Evolutionary conservation across 2,888 invertebrate genomes (phyloP), one percentile per base, ranked within the genome.

Genomic region (Ectemnius continuus): DNA sequence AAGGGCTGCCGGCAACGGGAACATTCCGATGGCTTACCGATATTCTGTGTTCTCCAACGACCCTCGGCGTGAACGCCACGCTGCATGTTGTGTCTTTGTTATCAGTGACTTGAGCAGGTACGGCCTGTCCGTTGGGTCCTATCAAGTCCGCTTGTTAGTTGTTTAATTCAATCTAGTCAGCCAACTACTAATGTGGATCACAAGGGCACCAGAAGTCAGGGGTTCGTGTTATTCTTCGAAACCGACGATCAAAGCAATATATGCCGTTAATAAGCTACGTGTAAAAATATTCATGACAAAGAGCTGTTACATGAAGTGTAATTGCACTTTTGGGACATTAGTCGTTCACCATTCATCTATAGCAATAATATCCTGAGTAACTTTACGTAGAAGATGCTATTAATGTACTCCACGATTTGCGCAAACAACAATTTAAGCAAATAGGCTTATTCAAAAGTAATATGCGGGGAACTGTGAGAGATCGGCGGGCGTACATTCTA

Each of bases 41-140:
- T 77, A 98, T 96, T 75, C 96, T 94, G 91, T 98, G 98, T 88
- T 98, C 97, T 60, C 98, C 98, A 74, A 98, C 98, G 62, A 96
- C 95, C 83, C 95, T 93, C 13, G 98, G 98, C 76, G 96, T 95
- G 91, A 98, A 99, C 91, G 98, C 97, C 2, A 98, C 97, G 79
- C 95, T 94, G 92, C 97, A 97, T 77, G 95, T 94, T 62, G 95
- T 96, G 78, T 95, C 93, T 80, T 96, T 96, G 75, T 96, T 94
- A 88, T 97, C 94, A 87, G 96, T 95, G 79, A 97, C 96, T 91
- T 97, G 96, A 81, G 97, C 97, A 73, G 97, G 96, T 85, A 97
- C 96, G 78, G 96, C 95, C 91, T 97, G 96, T 87, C 97, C 97
- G 90, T 96, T 96, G 85, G 98, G 98, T 92, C 97, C 98, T 98